Conservation (phyloP, 2,113 vertebrate genomes). For the Arizona elegans region DNA sequence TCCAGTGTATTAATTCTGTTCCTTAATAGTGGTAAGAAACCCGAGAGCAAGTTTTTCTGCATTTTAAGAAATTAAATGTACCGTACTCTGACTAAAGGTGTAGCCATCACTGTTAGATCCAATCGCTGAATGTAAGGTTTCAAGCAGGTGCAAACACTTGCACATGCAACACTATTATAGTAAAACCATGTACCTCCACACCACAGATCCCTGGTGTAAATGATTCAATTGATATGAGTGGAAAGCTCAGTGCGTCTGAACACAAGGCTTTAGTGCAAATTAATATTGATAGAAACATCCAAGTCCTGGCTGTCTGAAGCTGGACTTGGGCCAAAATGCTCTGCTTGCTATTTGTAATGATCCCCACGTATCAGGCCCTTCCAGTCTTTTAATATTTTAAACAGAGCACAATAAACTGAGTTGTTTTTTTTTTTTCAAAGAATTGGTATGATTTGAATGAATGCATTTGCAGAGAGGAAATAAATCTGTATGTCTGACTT, state of each 20-base stretch:
- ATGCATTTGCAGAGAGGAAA: conserved; percentile 49
- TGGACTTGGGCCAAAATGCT: not conserved
- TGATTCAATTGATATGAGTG: not conserved
- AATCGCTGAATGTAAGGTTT: not conserved
- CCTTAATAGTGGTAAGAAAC: not conserved
- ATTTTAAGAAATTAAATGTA: not conserved
- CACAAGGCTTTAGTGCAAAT: not conserved
- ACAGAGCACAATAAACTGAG: not conserved
- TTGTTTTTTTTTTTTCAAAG: not conserved
- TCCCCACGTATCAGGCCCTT: not conserved
- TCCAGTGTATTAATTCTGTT: not conserved
- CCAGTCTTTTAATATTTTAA: not conserved
- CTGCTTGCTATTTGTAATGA: not conserved
- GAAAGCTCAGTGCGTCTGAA: not conserved
- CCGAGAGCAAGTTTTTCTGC: not conserved
- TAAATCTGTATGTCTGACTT: conserved; percentile 54
- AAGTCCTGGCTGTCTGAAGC: not conserved
- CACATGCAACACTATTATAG: not conserved
- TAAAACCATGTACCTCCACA: not conserved
- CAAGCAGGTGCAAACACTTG: not conserved
- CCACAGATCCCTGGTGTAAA: not conserved
- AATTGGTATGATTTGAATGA: conserved; percentile 58
- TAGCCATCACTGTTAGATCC: not conserved
- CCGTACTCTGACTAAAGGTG: not conserved
- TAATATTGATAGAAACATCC: not conserved